Evolutionary conservation across 2,797 vertebrate genomes (phyloP).

Genomic region (Hylomyscus alleni): DNA sequence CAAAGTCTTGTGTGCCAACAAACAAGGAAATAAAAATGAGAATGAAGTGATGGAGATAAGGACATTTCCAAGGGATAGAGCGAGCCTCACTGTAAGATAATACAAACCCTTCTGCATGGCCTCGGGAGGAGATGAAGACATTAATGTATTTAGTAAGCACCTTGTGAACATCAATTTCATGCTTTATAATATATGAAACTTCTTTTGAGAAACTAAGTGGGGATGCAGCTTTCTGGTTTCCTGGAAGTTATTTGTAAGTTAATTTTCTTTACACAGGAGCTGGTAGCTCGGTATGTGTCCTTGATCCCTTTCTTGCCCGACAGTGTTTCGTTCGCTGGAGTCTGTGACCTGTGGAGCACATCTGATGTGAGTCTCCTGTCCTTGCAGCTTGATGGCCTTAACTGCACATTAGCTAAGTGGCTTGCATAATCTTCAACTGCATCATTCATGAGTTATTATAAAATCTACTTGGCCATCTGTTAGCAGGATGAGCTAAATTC

Average conservation of each 20-base stretch:
- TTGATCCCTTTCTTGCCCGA: constrained; percentile 97
- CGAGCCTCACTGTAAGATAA: neutral
- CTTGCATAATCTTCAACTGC: neutral
- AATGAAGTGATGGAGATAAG: neutral
- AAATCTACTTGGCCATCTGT: neutral
- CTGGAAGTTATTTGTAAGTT: neutral
- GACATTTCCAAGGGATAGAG: neutral
- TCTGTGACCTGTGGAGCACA: constrained; percentile 97
- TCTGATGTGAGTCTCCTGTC: constrained; percentile 93
- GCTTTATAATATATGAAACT: neutral
- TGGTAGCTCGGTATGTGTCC: constrained; percentile 94
- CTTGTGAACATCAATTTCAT: neutral
- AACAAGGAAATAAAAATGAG: neutral
- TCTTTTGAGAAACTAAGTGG: neutral
- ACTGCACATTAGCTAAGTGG: neutral
- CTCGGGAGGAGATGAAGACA: neutral
- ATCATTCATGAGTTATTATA: neutral
- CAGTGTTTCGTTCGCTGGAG: constrained; percentile 93
- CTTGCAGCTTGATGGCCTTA: neutral
- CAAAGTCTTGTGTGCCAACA: neutral
- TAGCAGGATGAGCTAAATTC: constrained; percentile 43
- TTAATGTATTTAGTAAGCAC: neutral
- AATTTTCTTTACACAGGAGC: constrained; percentile 88
- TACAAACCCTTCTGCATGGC: neutral
- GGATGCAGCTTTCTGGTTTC: neutral